Evolutionary conservation across 2,797 vertebrate genomes (phyloP).

Genomic region (Botia kubotai): DNA sequence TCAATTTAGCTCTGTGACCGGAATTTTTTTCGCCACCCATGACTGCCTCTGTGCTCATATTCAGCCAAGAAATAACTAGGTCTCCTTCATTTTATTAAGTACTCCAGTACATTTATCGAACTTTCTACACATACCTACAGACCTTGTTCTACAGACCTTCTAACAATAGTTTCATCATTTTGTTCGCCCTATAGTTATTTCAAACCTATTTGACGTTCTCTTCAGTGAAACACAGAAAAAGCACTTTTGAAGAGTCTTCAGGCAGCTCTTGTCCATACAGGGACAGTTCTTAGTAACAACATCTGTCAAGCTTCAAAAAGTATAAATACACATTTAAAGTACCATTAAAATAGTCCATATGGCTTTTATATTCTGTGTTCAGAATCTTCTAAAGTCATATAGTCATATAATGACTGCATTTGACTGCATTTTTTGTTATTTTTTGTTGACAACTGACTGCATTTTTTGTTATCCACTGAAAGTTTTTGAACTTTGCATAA

Average conservation of each 20-base stretch:
- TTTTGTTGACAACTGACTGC: too few species aligned
- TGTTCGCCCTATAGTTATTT: too few species aligned
- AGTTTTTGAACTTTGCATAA: too few species aligned
- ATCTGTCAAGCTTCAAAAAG: background rate
- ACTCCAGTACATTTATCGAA: constrained; percentile 57
- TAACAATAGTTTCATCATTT: constrained; percentile 58
- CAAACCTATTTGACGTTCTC: background rate
- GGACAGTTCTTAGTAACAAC: too few species aligned
- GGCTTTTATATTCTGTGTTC: too few species aligned
- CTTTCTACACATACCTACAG: constrained; percentile 54
- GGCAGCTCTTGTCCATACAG: background rate
- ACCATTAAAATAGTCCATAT: background rate
- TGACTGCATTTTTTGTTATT: too few species aligned
- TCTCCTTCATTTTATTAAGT: constrained; percentile 68
- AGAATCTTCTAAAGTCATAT: too few species aligned
- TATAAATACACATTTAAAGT: background rate
- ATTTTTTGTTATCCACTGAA: too few species aligned
- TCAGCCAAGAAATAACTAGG: constrained; percentile 63
- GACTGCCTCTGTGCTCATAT: constrained; percentile 63
- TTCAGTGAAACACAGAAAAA: too few species aligned
- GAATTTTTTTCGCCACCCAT: constrained; percentile 68
- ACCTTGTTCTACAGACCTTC: constrained; percentile 54
- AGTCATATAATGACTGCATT: too few species aligned
- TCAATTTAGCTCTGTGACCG: constrained; percentile 72
- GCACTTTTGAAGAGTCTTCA: background rate